Base-by-base conservation (phyloP, 2,797 vertebrate species). In the Benthosema pterotum region DNA sequence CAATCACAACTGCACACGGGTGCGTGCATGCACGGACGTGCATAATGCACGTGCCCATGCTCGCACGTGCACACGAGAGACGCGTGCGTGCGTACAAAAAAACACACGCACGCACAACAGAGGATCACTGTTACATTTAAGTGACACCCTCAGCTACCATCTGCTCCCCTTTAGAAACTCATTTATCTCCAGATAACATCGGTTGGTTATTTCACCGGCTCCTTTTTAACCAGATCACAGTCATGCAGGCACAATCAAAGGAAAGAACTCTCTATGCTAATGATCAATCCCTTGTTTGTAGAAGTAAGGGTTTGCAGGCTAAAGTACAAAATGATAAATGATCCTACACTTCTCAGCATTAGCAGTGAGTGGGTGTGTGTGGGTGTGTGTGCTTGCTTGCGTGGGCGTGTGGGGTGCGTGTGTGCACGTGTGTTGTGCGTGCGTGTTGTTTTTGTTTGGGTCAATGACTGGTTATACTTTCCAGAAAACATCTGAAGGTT, bases 131-230 rank as follows among this genome's bases (percentile, higher is more conserved):
- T 81, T 70, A 83, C 72, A 83, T 83, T 86, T 67, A 80, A 83
- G 88, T 79, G 64, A 83, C 79, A 78, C 71, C 67, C 74, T 61
- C 18, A 79, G 75, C 70, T 59, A 86, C 82, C 88, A 87, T 87
- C 85, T 88, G 84, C 83, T 86, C 75, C 58, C 72, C 58, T 66
- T 79, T 62, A 74, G 47, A 73, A 60, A 56, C 72, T 43, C 52
- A 43, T 84, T 83, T 77, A 70, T 86, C 77, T 78, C 74, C 61
- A 66, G 57, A 25, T 61, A 79, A 73, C 61, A 73, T 67, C 60
- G 66, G 66, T 50, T 68, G 65, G 48, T 69, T 71, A 47, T 65
- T 69, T 69, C 50, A 49, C 32, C 56, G 18, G 15, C 48, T 67
- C 69, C 69, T 67, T 48, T 73, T 57, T 57, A 56, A 63, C 22